These are phyloP conservation scores for Philereme vetulata DNA, from an alignment of 2,888 invertebrate species.

Conservation along the genomic window DNA sequence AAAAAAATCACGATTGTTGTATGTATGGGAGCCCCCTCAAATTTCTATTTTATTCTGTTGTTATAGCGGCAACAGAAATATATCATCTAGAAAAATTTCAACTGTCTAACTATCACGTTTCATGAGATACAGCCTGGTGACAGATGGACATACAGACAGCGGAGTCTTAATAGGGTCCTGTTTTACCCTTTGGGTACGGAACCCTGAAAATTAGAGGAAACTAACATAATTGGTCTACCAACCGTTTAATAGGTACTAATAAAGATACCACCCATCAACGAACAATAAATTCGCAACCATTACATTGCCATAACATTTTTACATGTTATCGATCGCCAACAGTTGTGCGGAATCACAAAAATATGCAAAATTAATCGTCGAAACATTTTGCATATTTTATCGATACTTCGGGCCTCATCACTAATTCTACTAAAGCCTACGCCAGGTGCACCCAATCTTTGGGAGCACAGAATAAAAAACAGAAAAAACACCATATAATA, in stretches of 20 bases:
- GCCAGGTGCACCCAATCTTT: constrained; percentile 64
- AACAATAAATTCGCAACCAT: constrained; percentile 20
- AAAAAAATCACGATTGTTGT: no score
- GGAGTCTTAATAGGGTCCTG: no score
- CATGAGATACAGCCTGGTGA: no score
- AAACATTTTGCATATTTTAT: constrained; percentile 41
- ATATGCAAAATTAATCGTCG: constrained; percentile 38
- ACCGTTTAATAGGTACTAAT: constrained; percentile 1
- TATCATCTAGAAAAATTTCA: no score
- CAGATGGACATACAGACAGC: no score
- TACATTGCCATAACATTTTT: constrained; percentile 26
- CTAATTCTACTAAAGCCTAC: constrained; percentile 49
- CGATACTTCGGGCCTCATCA: constrained; percentile 39
- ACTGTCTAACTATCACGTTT: no score
- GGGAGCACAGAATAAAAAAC: constrained; percentile 17
- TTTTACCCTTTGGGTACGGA: no score
- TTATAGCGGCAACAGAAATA: no score
- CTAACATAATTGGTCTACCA: not conserved
- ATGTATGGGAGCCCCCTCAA: no score
- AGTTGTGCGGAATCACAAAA: constrained; percentile 36
- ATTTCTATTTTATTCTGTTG: no score
- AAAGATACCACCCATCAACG: constrained; percentile 5
- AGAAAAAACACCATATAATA: not conserved
- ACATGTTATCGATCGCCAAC: constrained; percentile 33
- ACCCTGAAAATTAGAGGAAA: no score